Conservation (phyloP, 2,113 vertebrate species). For the Spilogale gracilis region DNA sequence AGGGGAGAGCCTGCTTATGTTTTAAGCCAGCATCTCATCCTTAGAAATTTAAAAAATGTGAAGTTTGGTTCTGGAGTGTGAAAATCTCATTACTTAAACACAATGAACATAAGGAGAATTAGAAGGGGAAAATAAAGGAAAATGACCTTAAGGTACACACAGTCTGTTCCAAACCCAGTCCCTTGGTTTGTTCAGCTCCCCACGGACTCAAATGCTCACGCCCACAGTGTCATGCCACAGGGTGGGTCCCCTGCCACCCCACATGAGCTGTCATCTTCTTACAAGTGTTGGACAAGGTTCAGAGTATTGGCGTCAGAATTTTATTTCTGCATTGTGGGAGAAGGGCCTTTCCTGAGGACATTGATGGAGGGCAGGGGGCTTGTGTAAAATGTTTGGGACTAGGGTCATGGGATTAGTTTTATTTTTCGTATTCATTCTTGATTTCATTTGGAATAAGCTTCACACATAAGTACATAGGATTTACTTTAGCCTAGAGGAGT, state of each 20-base stretch:
- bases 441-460: constrained; percentile 64
- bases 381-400: not conserved
- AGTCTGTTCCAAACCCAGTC: not conserved
- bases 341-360: not conserved
- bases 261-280: not conserved
- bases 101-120: constrained; percentile 56
- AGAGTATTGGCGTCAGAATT: not conserved
- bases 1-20: constrained; percentile 57
- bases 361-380: not conserved
- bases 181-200: constrained; percentile 1
- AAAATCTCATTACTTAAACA: constrained; percentile 63
- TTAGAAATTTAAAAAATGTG: constrained; percentile 81
- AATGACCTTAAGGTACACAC: constrained; percentile 33
- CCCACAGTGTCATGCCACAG: not conserved
- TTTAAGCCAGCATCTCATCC: constrained; percentile 71
- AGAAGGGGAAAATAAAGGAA: constrained; percentile 60
- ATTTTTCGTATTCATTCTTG: constrained; percentile 18
- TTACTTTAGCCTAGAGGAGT: not conserved
- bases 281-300: not conserved
- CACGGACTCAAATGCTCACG: not conserved
- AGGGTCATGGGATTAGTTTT: not conserved
- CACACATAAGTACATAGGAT: not conserved
- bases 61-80: constrained; percentile 51
- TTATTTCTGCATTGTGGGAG: not conserved
- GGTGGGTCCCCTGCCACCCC: not conserved